Evolutionary conservation across 2,797 vertebrate species (phyloP).

Genomic region (Prunella strophiata): DNA sequence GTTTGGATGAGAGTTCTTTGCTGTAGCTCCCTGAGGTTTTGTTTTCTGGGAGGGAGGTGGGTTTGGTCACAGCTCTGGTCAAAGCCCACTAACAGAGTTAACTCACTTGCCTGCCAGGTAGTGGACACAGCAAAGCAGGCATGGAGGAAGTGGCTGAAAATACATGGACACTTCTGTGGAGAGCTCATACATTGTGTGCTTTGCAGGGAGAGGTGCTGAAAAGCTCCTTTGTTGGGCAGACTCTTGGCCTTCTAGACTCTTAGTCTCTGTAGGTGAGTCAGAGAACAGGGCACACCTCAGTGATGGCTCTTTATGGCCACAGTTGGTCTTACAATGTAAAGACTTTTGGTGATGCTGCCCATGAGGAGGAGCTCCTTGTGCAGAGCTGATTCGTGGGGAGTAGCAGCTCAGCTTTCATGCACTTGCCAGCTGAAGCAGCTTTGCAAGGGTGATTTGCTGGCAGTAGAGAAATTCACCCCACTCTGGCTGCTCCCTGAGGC

Average conservation of each 20-base stretch:
- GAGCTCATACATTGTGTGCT: neutral
- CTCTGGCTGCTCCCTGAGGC: rapidly evolving
- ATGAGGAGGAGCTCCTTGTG: neutral
- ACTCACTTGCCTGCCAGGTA: neutral
- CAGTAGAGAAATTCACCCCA: neutral
- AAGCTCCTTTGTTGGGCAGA: neutral
- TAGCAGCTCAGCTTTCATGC: neutral
- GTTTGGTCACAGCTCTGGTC: neutral
- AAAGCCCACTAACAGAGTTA: neutral
- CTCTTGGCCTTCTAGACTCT: neutral
- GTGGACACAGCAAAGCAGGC: neutral
- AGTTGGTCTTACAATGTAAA: neutral
- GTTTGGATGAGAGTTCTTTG: neutral
- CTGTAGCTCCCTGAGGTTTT: neutral
- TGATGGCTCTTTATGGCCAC: neutral
- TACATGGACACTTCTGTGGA: neutral
- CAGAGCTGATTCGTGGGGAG: neutral
- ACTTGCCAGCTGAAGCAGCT: neutral
- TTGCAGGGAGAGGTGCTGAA: neutral
- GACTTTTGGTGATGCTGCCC: neutral
- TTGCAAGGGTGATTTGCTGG: neutral
- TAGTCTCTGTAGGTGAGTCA: neutral
- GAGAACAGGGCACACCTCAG: neutral
- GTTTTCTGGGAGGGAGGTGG: neutral
- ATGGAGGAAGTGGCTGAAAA: neutral